phyloP scores from a whole-genome alignment of 1,140 invertebrate genomes.

The Drosophila ohnishii region DNA sequence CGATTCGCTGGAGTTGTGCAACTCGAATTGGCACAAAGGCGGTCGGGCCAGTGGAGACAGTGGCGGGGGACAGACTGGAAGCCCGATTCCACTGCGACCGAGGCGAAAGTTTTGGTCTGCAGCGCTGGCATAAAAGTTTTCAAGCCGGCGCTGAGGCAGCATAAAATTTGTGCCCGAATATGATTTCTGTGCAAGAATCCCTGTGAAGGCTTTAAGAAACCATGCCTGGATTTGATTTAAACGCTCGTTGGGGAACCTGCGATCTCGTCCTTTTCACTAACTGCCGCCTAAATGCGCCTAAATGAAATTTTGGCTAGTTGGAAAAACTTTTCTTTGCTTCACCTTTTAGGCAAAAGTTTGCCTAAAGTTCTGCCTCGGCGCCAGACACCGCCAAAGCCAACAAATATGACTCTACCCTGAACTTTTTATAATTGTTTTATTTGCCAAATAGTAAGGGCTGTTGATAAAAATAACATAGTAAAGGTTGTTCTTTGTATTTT shows the following conservation, averaged over 20 bases:
- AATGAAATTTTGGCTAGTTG: slow-evolving; percentile 68
- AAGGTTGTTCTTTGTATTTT: not conserved
- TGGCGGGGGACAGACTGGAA: slow-evolving; percentile 22
- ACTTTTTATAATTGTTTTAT: slow-evolving; percentile 80
- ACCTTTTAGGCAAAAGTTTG: slow-evolving; percentile 69
- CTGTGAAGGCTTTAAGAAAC: slow-evolving; percentile 56
- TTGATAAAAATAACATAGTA: not conserved
- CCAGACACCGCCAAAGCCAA: slow-evolving; percentile 33
- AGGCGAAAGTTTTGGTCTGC: slow-evolving; percentile 68
- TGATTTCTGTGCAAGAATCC: slow-evolving; percentile 63
- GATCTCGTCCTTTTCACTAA: slow-evolving; percentile 37
- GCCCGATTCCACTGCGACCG: slow-evolving; percentile 25
- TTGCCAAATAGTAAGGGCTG: slow-evolving; percentile 44
- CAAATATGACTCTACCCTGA: slow-evolving; percentile 28
- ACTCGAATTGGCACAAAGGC: slow-evolving; percentile 71
- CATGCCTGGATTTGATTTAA: slow-evolving; percentile 15
- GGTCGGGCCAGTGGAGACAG: slow-evolving; percentile 19
- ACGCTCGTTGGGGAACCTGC: not conserved
- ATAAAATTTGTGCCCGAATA: slow-evolving; percentile 70
- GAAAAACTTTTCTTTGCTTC: slow-evolving; percentile 62
- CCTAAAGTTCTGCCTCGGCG: slow-evolving; percentile 52
- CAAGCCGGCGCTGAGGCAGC: slow-evolving; percentile 55
- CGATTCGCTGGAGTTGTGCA: slow-evolving; percentile 77
- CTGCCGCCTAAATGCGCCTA: slow-evolving; percentile 68
- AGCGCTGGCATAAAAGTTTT: slow-evolving; percentile 72